Evolutionary conservation across 2,888 invertebrate species (phyloP), one percentile per base, ranked within the genome.

Genomic region (Parapristionchus giblindavisi): DNA sequence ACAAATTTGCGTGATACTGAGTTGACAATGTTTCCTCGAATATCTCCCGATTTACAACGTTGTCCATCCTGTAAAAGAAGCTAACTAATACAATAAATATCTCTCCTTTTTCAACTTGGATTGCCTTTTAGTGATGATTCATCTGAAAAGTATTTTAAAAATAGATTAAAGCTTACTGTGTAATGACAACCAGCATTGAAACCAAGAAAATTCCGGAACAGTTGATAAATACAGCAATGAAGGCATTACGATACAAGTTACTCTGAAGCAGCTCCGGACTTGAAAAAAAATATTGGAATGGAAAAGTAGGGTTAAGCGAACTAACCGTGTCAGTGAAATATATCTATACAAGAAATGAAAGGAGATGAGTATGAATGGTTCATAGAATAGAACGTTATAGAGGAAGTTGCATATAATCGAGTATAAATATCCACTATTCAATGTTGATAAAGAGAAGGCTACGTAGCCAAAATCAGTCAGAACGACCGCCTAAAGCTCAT

Each of bases 331-430:
- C 0, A 63, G 27, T 34, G 34, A 34, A 40, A 63, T 8, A 8
- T 63, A 63, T 40, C 63, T 38, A 63, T 40, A 63, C 2, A 63
- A 29, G 43, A 65, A 65, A 21, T 65, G 63, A 5, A 65, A 65
- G n/a, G 63, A 43, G 27, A 65, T 40, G 5, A 65, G 63, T 0
- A 65, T 24, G 43, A 65, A 65, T 11, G 63, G 40, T 43, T 65
- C 63, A n/a, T 65, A 65, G 29, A 43, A 65, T 1, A 65, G 43
- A 3, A 65, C 3, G 6, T 36, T 36, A 21, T 65, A 65, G 11
- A 29, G 21, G 17, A 43, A 43, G 36, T 65, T 65, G 3, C 1
- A 27, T 21, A 65, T 27, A 32, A 43, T 29, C 11, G 43, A 40
- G 2, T 43, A 29, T n/a, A n/a, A n/a, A n/a, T n/a, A n/a, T n/a